phyloP scores from a whole-genome alignment of 2,888 invertebrate species.

The Coenonympha arcania region DNA sequence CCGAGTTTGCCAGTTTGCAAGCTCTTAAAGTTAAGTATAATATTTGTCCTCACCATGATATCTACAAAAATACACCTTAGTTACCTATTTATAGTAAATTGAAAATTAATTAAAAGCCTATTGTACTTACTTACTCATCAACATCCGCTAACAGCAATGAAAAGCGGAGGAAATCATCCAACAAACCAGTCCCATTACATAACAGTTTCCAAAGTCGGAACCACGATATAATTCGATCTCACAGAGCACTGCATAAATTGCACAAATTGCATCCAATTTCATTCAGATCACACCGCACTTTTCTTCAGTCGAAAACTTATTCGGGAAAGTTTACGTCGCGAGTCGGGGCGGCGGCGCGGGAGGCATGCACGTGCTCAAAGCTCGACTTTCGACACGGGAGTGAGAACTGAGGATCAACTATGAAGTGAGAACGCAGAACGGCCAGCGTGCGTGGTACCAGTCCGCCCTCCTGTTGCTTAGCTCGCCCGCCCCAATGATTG shows the following conservation, averaged over 20 bases:
- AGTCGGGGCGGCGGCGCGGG: not conserved
- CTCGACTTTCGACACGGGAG: constrained; percentile 23
- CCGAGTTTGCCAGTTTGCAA: no score
- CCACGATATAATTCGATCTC: constrained; percentile 19
- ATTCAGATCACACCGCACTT: constrained; percentile 21
- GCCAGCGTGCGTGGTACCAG: not conserved
- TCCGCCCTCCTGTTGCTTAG: constrained; percentile 44
- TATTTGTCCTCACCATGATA: no score
- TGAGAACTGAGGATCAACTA: constrained; percentile 13
- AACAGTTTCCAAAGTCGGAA: constrained; percentile 11
- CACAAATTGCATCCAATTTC: constrained; percentile 25
- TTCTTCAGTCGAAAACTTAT: constrained; percentile 18
- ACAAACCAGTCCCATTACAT: constrained; percentile 12
- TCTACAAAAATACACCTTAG: no score
- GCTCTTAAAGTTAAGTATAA: no score
- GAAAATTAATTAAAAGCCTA: no score
- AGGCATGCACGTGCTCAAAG: not conserved
- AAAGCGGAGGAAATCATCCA: constrained; percentile 1
- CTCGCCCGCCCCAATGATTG: constrained; percentile 20
- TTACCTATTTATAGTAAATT: no score
- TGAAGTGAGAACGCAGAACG: no score
- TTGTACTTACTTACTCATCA: constrained; percentile 21
- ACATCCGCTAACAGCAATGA: constrained; percentile 1
- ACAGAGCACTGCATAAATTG: constrained; percentile 26
- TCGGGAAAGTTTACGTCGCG: constrained; percentile 22